phyloP scores from a whole-genome alignment of 2,113 vertebrate species.

The Haemorhous mexicanus region DNA sequence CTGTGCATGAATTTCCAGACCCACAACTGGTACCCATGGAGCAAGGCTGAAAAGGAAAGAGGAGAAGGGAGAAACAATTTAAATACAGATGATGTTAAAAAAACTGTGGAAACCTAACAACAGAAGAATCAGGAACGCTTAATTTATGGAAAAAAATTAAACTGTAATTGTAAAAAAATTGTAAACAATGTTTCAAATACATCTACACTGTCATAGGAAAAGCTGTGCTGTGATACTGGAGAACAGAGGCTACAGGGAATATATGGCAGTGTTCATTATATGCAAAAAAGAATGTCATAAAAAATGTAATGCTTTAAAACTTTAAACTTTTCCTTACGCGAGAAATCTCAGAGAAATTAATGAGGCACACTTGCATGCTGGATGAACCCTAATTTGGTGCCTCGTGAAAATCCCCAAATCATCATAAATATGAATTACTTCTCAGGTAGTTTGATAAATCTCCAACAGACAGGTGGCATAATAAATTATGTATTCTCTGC shows the following conservation, averaged over 20 bases:
- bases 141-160: background rate
- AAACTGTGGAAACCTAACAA: background rate
- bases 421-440: slow-evolving; percentile 54
- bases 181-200: background rate
- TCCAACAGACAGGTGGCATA: slow-evolving; percentile 50
- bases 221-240: background rate
- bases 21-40: slow-evolving; percentile 87
- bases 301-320: background rate
- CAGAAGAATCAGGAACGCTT: background rate
- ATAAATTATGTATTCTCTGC: slow-evolving; percentile 55
- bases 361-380: background rate
- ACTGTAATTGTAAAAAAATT: background rate
- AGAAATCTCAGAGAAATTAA: slow-evolving; percentile 18
- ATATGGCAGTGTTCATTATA: background rate
- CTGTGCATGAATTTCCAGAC: slow-evolving; percentile 95
- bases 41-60: slow-evolving; percentile 69
- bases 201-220: background rate
- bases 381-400: slow-evolving; percentile 17
- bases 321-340: background rate
- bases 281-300: background rate
- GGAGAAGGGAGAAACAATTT: background rate
- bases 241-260: background rate
- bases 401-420: slow-evolving; percentile 47
- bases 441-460: slow-evolving; percentile 37
- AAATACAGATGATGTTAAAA: background rate